Evolutionary conservation across 2,888 invertebrate genomes (phyloP).

Genomic region (Xestoiulus laeticollis): DNA sequence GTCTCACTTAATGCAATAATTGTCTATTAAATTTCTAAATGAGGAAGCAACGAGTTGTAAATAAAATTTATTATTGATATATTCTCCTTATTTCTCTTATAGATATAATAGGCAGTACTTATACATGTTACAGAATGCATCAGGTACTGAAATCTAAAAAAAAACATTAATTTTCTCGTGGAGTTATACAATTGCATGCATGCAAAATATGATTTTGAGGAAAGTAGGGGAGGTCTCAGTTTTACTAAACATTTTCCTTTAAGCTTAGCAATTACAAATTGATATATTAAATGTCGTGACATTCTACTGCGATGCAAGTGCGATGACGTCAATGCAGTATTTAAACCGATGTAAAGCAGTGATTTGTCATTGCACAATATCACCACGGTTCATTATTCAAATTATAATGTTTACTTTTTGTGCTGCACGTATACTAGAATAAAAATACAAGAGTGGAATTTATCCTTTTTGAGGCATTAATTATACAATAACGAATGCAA

Average conservation of each 20-base stretch:
- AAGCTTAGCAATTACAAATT: background rate
- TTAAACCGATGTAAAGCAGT: background rate
- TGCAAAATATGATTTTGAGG: too few species aligned
- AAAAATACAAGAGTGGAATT: background rate
- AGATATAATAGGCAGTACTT: too few species aligned
- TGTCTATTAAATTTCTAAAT: too few species aligned
- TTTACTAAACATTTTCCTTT: background rate
- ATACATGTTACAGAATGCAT: too few species aligned
- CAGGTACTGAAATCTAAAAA: too few species aligned
- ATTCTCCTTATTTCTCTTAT: too few species aligned
- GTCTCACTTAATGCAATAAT: too few species aligned
- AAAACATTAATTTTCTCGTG: too few species aligned
- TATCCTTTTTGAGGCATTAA: background rate
- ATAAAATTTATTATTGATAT: too few species aligned
- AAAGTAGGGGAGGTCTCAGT: too few species aligned
- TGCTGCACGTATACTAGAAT: background rate
- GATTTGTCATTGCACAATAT: background rate
- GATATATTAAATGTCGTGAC: background rate
- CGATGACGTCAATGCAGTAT: background rate
- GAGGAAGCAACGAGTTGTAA: too few species aligned
- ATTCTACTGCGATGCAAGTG: background rate
- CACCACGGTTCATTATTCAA: background rate
- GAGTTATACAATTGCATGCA: too few species aligned
- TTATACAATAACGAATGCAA: background rate
- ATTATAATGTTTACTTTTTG: background rate